Conservation (phyloP, 2,888 invertebrate genomes). For the Siphlonurus alternatus region DNA sequence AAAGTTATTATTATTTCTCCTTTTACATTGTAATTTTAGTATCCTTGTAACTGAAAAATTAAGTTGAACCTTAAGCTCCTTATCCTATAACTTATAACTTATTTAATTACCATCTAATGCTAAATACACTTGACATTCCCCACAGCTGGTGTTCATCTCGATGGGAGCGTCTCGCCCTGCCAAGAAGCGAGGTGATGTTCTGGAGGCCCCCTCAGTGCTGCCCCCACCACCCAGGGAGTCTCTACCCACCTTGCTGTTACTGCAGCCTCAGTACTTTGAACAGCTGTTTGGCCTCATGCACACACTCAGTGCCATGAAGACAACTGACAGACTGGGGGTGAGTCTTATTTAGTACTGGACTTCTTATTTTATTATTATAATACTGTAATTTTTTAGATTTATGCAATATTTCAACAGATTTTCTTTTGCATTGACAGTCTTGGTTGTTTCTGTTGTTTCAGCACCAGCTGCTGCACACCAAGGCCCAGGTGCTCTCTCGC, state of each 20-base stretch:
- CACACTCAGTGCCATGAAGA: conserved; percentile 72
- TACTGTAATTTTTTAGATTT: background rate
- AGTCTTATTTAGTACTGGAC: conserved; percentile 18
- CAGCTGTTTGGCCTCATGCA: conserved; percentile 83
- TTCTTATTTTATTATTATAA: background rate
- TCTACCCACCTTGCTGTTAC: conserved; percentile 65
- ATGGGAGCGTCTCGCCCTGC: conserved; percentile 54
- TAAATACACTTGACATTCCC: too few species aligned
- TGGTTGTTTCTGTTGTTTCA: too few species aligned
- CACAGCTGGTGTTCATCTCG: conserved; percentile 73
- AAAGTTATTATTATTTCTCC: too few species aligned
- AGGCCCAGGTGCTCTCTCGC: conserved; percentile 75
- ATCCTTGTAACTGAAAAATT: too few species aligned
- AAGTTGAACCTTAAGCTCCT: too few species aligned
- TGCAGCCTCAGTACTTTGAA: conserved; percentile 77
- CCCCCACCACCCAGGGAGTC: conserved; percentile 75
- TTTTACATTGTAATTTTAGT: too few species aligned
- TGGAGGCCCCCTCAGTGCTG: conserved; percentile 70
- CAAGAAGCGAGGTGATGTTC: conserved; percentile 41
- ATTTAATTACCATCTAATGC: too few species aligned
- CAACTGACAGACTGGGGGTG: conserved; percentile 51
- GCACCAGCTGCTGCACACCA: conserved; percentile 59
- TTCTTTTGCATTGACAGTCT: too few species aligned
- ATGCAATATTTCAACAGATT: conserved; percentile 3
- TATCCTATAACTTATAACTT: too few species aligned